Evolutionary conservation across 2,113 vertebrate genomes (phyloP).

Genomic region (Chionomys nivalis): DNA sequence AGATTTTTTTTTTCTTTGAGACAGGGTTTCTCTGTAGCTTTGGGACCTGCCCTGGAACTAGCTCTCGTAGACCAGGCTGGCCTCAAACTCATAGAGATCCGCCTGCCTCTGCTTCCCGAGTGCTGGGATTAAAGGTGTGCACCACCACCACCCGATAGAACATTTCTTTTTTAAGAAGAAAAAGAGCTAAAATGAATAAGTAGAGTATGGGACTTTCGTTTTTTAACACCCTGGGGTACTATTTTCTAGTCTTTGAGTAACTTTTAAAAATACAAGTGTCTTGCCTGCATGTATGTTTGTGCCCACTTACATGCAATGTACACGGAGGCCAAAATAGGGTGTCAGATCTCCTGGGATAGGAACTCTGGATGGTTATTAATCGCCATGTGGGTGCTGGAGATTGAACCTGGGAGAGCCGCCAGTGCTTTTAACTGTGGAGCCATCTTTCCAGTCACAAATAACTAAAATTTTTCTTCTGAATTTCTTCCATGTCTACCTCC

Average conservation of each 20-base stretch:
- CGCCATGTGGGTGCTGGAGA: not conserved
- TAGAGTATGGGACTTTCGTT: not conserved
- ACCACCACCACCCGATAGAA: too few relatives aligned
- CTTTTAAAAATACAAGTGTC: not conserved
- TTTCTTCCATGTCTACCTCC: too few relatives aligned
- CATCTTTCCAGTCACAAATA: not conserved
- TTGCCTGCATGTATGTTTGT: not conserved
- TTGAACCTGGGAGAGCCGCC: not conserved
- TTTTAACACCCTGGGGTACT: slow-evolving; percentile 2
- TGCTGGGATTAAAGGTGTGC: too few relatives aligned
- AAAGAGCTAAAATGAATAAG: not conserved
- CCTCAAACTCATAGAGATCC: too few relatives aligned
- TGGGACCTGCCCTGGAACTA: too few relatives aligned
- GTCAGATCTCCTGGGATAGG: not conserved
- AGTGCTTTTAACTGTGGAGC: not conserved
- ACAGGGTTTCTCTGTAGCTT: too few relatives aligned
- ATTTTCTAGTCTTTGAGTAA: not conserved
- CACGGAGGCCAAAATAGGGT: not conserved
- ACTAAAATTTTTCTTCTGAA: not conserved
- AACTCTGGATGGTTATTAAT: not conserved
- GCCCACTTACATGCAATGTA: not conserved
- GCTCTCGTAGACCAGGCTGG: too few relatives aligned
- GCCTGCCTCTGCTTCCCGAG: too few relatives aligned
- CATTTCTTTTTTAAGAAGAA: not conserved
- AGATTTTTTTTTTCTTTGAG: too few relatives aligned